These are phyloP conservation scores for Bubo scandiacus DNA, from an alignment of 2,113 vertebrate genomes.

Conservation along the genomic window DNA sequence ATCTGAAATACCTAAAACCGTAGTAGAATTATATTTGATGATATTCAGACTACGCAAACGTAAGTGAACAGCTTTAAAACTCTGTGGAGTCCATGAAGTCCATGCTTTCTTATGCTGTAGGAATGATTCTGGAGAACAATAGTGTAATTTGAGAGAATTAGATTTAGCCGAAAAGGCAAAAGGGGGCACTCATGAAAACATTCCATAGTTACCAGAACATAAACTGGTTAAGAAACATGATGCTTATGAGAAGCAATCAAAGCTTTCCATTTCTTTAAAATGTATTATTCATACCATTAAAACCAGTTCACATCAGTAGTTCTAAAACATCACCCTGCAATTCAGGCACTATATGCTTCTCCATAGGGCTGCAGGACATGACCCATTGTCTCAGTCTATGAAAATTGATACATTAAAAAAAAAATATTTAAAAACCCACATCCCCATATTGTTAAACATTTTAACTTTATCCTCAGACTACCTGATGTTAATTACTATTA, in stretches of 20 bases:
- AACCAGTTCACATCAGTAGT: background rate
- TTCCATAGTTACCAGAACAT: background rate
- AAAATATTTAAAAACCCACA: accelerated
- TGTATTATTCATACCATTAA: background rate
- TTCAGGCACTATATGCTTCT: background rate
- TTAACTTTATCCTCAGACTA: background rate
- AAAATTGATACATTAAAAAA: background rate
- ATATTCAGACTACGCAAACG: background rate
- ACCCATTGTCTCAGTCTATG: background rate
- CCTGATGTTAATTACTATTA: background rate
- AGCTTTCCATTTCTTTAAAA: background rate
- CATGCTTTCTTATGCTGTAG: background rate
- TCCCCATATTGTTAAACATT: background rate
- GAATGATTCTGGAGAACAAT: background rate
- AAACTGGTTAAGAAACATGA: background rate
- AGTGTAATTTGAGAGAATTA: background rate
- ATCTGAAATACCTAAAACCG: background rate
- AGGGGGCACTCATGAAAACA: background rate
- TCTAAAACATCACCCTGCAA: background rate
- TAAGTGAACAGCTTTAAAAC: background rate
- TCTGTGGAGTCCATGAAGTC: background rate
- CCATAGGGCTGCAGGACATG: background rate
- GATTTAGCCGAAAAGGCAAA: background rate
- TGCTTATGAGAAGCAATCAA: background rate
- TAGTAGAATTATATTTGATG: background rate